A percentile compares a stretch with the other conserved stretches of the same genome.
Conservation (phyloP, 2,113 vertebrate genomes). For the Callospermophilus lateralis region DNA sequence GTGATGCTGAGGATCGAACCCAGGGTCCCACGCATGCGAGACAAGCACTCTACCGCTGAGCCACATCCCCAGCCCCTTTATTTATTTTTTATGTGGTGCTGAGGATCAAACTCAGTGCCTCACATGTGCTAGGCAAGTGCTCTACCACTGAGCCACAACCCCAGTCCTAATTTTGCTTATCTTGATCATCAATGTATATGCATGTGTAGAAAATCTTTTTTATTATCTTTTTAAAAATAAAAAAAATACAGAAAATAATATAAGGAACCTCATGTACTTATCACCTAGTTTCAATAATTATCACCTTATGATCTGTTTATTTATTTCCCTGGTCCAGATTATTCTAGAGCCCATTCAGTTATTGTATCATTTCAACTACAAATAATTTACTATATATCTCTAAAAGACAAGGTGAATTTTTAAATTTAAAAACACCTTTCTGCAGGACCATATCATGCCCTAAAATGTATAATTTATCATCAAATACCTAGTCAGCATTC, state of each 20-base stretch:
- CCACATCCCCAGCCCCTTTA: too few species aligned
- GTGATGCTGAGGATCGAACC: too few species aligned
- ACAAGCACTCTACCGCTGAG: too few species aligned
- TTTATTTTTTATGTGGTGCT: too few species aligned
- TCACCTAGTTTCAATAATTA: neutral
- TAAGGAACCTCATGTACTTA: neutral
- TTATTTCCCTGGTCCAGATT: constrained; percentile 6
- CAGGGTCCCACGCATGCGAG: too few species aligned
- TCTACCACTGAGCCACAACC: too few species aligned
- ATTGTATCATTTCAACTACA: neutral
- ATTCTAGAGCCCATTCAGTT: constrained; percentile 56
- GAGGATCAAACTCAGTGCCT: too few species aligned
- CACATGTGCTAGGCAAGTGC: too few species aligned
- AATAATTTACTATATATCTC: neutral
- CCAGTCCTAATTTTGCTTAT: neutral
- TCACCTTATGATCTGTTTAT: neutral
- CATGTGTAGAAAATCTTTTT: neutral
- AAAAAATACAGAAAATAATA: constrained; percentile 42
- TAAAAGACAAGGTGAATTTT: neutral
- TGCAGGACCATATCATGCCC: neutral
- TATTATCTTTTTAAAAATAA: neutral
- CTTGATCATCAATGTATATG: neutral
- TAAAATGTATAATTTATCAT: constrained; percentile 22
- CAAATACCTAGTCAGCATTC: neutral
- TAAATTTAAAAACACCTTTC: neutral